These are phyloP conservation scores for Chaitophorus viminalis DNA, from an alignment of 2,888 invertebrate genomes.

Conservation along the genomic window DNA sequence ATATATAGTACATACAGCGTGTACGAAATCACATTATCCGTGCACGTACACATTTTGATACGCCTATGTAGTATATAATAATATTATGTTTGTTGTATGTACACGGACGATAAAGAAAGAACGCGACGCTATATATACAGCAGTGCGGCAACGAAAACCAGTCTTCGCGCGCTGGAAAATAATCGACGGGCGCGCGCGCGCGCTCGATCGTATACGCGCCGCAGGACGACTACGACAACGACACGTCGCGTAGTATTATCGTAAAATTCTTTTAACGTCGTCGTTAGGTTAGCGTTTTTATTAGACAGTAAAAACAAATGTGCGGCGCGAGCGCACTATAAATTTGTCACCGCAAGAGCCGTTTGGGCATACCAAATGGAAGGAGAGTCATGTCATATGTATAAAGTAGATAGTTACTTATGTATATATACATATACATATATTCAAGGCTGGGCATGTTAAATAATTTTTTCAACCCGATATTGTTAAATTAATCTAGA, in stretches of 20 bases:
- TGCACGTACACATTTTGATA: neutral
- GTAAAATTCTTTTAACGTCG: constrained; percentile 51
- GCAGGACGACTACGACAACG: neutral
- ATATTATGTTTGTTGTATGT: neutral
- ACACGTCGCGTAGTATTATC: constrained; percentile 22
- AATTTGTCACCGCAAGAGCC: constrained; percentile 38
- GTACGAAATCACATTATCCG: neutral
- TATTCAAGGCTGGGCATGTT: neutral
- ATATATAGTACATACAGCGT: neutral
- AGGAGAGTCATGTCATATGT: neutral
- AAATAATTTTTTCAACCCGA: neutral
- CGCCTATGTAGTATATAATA: neutral
- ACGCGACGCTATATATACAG: neutral
- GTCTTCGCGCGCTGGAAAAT: constrained; percentile 30
- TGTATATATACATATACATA: neutral
- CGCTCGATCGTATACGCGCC: neutral
- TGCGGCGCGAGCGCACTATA: constrained; percentile 22
- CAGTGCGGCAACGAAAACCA: constrained; percentile 14
- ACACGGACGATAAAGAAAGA: neutral
- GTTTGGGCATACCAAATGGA: neutral
- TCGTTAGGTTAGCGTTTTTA: constrained; percentile 56
- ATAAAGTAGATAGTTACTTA: neutral
- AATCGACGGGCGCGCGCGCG: neutral
- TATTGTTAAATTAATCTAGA: neutral
- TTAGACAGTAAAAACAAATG: constrained; percentile 51